Percentiles rank a stretch among this genome's conserved stretches.
These are phyloP conservation scores for Musca domestica DNA, from an alignment of 1,140 invertebrate genomes.

Conservation along the genomic window DNA sequence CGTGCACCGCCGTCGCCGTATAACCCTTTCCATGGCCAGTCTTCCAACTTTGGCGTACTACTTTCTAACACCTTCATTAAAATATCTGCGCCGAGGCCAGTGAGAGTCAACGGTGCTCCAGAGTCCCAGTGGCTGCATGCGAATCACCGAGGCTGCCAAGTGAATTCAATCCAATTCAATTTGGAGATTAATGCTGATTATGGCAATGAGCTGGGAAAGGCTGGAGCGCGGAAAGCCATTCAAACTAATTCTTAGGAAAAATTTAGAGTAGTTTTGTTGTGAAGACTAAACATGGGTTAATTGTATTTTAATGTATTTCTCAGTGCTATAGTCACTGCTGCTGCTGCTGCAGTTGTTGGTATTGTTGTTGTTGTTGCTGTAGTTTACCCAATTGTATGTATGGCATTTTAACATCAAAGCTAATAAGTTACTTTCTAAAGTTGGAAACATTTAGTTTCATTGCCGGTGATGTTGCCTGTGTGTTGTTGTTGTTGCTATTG, in stretches of 20 bases:
- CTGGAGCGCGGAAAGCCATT: not conserved
- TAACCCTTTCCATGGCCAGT: not conserved
- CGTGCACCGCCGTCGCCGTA: too few relatives aligned
- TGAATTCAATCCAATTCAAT: slow-evolving; percentile 3
- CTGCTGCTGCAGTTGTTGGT: too few relatives aligned
- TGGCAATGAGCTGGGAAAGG: slow-evolving; percentile 6
- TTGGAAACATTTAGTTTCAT: slow-evolving; percentile 17
- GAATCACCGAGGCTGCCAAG: not conserved
- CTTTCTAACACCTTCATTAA: slow-evolving; percentile 21
- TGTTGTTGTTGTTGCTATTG: not conserved
- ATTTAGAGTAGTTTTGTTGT: slow-evolving; percentile 11
- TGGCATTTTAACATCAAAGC: slow-evolving; percentile 21
- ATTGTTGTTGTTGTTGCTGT: too few relatives aligned
- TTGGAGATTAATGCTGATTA: slow-evolving; percentile 12
- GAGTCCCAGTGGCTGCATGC: not conserved
- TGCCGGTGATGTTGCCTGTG: not conserved
- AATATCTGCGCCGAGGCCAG: not conserved
- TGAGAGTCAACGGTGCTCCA: too few relatives aligned
- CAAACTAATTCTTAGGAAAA: slow-evolving; percentile 10
- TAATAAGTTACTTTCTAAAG: slow-evolving; percentile 21
- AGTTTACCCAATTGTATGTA: slow-evolving; percentile 11
- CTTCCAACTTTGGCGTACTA: not conserved
- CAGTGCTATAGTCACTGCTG: too few relatives aligned
- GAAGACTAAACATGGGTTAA: slow-evolving; percentile 12
- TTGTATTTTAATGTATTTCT: slow-evolving; percentile 22